Conservation (phyloP, 2,888 invertebrate genomes). For the Protonemura montana region DNA sequence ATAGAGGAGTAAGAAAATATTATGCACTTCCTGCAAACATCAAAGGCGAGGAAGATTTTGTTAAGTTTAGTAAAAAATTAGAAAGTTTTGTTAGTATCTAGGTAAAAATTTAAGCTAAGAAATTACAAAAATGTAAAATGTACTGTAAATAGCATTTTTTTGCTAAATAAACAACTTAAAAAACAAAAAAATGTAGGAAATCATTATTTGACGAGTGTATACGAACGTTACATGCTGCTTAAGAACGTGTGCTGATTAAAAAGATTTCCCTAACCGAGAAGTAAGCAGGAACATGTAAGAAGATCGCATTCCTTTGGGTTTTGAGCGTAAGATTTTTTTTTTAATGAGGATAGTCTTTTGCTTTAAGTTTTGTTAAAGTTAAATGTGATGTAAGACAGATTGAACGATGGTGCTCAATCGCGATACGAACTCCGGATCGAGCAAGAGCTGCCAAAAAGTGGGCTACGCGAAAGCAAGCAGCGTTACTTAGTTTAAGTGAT, state of each 20-base stretch:
- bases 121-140: too few species aligned
- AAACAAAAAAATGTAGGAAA: too few species aligned
- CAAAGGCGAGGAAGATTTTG: too few species aligned
- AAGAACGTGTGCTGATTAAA: neutral
- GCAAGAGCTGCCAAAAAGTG: neutral
- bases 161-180: too few species aligned
- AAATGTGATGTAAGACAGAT: neutral
- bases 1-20: too few species aligned
- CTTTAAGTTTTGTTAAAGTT: neutral
- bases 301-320: neutral
- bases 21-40: too few species aligned
- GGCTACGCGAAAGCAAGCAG: neutral
- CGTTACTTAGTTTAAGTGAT: conserved; percentile 35
- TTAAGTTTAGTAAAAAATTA: too few species aligned
- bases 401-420: neutral
- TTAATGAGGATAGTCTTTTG: neutral
- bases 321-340: neutral
- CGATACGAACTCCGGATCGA: neutral
- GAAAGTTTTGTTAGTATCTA: too few species aligned
- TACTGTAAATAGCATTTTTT: too few species aligned
- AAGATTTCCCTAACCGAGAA: neutral
- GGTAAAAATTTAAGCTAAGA: too few species aligned
- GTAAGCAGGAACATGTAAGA: neutral
- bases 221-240: neutral
- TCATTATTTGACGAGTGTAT: too few species aligned